Percentiles rank a stretch among this genome's conserved stretches.
Evolutionary conservation across 2,797 vertebrate species (phyloP).

Genomic region (Eremophila alpestris): DNA sequence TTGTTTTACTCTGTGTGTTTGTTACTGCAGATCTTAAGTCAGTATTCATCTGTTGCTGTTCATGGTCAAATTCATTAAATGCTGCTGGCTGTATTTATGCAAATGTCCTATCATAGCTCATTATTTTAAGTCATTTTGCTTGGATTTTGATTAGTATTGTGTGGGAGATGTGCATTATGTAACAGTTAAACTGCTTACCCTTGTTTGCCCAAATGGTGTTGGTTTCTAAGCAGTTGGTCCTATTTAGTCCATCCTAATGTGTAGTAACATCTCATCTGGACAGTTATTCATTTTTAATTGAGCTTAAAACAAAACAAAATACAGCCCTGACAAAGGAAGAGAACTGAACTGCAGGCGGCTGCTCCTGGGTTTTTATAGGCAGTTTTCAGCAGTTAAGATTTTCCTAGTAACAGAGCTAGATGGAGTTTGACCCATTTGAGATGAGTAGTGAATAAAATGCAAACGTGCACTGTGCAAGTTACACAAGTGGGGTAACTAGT

Average conservation of each 20-base stretch:
- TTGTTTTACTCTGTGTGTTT: not conserved
- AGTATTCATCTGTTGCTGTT: not conserved
- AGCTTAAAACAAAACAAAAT: not conserved
- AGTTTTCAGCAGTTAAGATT: not conserved
- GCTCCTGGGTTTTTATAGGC: not conserved
- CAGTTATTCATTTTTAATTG: not conserved
- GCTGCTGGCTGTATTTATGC: not conserved
- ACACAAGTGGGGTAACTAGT: not conserved
- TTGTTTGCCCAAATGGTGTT: not conserved
- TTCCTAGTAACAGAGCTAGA: not conserved
- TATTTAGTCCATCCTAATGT: not conserved
- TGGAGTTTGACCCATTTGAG: not conserved
- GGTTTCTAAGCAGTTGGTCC: not conserved
- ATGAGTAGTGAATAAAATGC: not conserved
- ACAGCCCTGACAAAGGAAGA: not conserved
- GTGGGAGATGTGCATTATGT: constrained; percentile 52
- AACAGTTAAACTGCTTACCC: constrained; percentile 56
- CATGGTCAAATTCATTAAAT: not conserved
- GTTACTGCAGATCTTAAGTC: not conserved
- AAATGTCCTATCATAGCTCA: not conserved
- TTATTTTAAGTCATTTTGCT: constrained; percentile 48
- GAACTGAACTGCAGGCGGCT: not conserved
- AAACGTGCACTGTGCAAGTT: not conserved
- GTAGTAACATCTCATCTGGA: not conserved
- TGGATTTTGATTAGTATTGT: constrained; percentile 21